A percentile compares a stretch with the other conserved stretches of the same genome.
Evolutionary conservation across 2,113 vertebrate genomes (phyloP).

Genomic region (Lophius piscatorius): DNA sequence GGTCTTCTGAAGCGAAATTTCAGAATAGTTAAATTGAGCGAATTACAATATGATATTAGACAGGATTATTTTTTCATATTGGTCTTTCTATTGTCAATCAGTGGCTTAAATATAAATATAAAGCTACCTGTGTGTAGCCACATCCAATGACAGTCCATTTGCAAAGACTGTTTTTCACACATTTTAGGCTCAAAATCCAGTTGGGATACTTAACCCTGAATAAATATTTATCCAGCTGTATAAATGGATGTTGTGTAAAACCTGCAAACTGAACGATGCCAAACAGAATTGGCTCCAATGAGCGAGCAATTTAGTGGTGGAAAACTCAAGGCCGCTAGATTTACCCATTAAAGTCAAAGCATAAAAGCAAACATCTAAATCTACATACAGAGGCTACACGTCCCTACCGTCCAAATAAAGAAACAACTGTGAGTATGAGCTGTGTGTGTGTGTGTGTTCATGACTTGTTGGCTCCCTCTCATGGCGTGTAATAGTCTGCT

Average conservation of each 20-base stretch:
- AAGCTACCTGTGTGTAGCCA: conserved; percentile 7
- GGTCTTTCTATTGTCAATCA: conserved; percentile 25
- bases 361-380: background rate
- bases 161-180: conserved; percentile 61
- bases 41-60: background rate
- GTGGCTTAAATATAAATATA: background rate
- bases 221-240: conserved; percentile 78
- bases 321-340: conserved; percentile 10
- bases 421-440: background rate
- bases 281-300: conserved; percentile 26
- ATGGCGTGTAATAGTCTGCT: conserved; percentile 20
- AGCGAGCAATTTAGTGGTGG: background rate
- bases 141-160: conserved; percentile 52
- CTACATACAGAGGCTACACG: too few species aligned
- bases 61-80: background rate
- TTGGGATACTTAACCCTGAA: conserved; percentile 66
- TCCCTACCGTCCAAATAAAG: too few species aligned
- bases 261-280: conserved; percentile 47
- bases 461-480: conserved; percentile 47
- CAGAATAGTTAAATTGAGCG: background rate
- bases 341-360: conserved; percentile 8
- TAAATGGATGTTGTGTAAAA: conserved; percentile 68
- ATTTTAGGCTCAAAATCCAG: conserved; percentile 59
- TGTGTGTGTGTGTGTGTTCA: conserved; percentile 7
- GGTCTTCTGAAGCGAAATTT: too few species aligned